Evolutionary conservation across 2,113 vertebrate genomes (phyloP).

Genomic region (Cavia porcellus): DNA sequence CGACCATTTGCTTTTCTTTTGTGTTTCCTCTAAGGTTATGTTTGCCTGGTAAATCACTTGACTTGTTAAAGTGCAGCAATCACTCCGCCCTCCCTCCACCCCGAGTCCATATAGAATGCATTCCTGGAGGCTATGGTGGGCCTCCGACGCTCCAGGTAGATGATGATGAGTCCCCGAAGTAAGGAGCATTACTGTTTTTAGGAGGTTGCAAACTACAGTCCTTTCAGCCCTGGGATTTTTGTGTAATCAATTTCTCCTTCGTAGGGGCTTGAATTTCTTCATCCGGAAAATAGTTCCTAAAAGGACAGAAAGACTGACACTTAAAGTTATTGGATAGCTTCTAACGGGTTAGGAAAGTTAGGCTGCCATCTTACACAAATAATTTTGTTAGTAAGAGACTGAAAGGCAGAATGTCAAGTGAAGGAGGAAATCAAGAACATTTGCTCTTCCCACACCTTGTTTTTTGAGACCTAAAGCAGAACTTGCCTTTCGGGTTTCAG

Average conservation of each 20-base stretch:
- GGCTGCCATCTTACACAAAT: background rate
- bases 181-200: background rate
- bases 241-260: background rate
- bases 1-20: background rate
- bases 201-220: background rate
- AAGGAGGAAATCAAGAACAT: background rate
- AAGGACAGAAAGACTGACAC: background rate
- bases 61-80: background rate
- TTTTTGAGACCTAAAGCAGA: background rate
- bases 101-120: background rate
- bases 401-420: background rate
- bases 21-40: background rate
- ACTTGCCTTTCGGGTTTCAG: background rate
- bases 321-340: background rate
- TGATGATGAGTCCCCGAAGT: background rate
- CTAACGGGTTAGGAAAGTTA: background rate
- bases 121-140: background rate
- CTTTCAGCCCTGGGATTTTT: background rate
- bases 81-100: background rate
- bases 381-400: slow-evolving; percentile 13
- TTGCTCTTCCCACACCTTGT: background rate
- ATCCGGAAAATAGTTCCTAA: background rate
- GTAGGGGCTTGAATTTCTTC: background rate
- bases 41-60: slow-evolving; percentile 30
- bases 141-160: background rate